Conservation (phyloP, 1,140 invertebrate species). For the Ceratoteleas bidentatus region DNA sequence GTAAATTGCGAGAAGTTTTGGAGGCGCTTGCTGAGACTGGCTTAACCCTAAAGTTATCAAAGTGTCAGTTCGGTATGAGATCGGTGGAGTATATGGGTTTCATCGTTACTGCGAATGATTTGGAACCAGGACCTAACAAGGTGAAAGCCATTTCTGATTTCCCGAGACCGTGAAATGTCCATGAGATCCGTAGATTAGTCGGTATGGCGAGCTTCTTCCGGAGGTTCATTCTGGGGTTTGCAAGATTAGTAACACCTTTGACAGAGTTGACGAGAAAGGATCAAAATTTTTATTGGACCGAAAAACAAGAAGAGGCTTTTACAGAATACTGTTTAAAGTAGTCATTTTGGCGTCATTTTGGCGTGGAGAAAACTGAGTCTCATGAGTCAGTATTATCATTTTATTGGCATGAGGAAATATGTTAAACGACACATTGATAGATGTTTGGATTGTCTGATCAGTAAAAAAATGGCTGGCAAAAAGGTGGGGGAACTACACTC, state of each 20-base stretch:
- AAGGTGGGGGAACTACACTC: neutral
- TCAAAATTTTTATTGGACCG: slow-evolving; percentile 21
- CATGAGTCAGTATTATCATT: slow-evolving; percentile 9
- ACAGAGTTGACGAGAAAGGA: slow-evolving; percentile 28
- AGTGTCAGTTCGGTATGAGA: neutral
- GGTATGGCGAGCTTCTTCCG: slow-evolving; percentile 9
- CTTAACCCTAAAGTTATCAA: neutral
- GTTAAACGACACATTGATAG: slow-evolving; percentile 2
- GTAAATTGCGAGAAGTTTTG: neutral
- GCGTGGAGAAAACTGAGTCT: slow-evolving; percentile 12
- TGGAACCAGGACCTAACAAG: slow-evolving; percentile 1
- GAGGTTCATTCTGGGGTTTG: slow-evolving; percentile 4
- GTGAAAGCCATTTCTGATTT: neutral
- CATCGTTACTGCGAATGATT: neutral
- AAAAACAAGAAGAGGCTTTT: slow-evolving; percentile 11
- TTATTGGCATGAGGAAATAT: slow-evolving; percentile 1
- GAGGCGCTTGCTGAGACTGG: neutral
- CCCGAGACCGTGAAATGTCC: neutral
- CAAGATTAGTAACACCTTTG: slow-evolving; percentile 61
- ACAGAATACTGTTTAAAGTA: neutral
- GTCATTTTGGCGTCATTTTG: slow-evolving; percentile 19
- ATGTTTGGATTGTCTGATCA: slow-evolving; percentile 1
- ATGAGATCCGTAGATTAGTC: slow-evolving; percentile 1
- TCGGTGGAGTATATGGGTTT: slow-evolving; percentile 5
- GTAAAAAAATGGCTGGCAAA: no score